Percentiles rank a stretch among this genome's conserved stretches.
These are phyloP conservation scores for Nasonia giraulti DNA, from an alignment of 1,140 invertebrate species.

Conservation along the genomic window DNA sequence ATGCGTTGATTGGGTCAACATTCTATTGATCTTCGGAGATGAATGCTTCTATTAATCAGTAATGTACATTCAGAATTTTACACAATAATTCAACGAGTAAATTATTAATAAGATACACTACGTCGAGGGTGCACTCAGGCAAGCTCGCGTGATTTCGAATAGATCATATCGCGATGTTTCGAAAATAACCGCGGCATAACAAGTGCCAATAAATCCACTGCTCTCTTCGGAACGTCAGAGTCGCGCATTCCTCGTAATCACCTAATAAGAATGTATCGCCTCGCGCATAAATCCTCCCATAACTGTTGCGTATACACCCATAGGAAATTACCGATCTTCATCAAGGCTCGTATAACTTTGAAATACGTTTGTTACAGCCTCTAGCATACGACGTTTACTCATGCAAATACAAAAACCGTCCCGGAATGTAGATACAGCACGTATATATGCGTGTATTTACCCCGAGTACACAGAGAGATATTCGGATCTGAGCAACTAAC, in stretches of 20 bases:
- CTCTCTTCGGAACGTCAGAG: neutral
- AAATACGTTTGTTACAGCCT: too few species aligned
- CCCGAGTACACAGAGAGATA: neutral
- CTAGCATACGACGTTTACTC: neutral
- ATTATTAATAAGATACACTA: too few species aligned
- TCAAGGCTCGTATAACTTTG: too few species aligned
- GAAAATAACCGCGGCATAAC: neutral
- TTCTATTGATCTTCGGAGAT: neutral
- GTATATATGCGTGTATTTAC: neutral
- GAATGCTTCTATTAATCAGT: too few species aligned
- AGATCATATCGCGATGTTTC: neutral
- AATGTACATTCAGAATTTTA: too few species aligned
- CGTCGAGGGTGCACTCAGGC: too few species aligned
- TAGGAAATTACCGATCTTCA: too few species aligned
- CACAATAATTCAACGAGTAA: too few species aligned
- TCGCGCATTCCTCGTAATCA: neutral
- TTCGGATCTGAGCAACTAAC: neutral
- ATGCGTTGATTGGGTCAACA: neutral
- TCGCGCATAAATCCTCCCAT: neutral
- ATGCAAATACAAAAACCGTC: neutral
- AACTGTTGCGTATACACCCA: too few species aligned
- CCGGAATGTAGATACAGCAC: neutral
- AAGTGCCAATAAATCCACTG: slow-evolving; percentile 23
- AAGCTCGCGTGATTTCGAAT: neutral
- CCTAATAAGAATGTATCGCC: neutral